Percentiles rank a stretch among this genome's conserved stretches.
phyloP scores from a whole-genome alignment of 2,888 invertebrate genomes.

The Chirona hameri region DNA sequence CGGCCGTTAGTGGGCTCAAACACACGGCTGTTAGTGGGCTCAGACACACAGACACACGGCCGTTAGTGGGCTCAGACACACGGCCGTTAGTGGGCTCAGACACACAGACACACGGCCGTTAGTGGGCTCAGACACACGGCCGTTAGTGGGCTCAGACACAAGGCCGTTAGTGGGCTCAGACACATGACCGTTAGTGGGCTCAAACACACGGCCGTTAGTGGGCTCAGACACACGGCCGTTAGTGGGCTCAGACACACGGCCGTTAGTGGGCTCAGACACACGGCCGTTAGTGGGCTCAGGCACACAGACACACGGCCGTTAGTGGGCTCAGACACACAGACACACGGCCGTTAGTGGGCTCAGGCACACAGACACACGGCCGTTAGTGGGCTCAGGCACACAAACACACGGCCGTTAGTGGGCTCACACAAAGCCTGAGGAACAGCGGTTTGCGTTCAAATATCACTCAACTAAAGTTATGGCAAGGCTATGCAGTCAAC shows the following conservation, averaged over 20 bases:
- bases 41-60: neutral
- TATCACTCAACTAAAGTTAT: too few relatives aligned
- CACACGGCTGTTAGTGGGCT: conserved; percentile 10
- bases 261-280: conserved; percentile 31
- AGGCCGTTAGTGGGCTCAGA: too few relatives aligned
- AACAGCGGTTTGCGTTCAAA: too few relatives aligned
- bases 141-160: neutral
- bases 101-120: too few relatives aligned
- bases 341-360: conserved; percentile 12
- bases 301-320: too few relatives aligned
- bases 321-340: conserved; percentile 31
- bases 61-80: conserved; percentile 31
- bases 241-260: too few relatives aligned
- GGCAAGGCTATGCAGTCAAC: too few relatives aligned
- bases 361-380: neutral
- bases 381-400: neutral
- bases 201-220: conserved; percentile 31
- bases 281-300: neutral
- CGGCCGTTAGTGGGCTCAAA: neutral
- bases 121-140: conserved; percentile 30
- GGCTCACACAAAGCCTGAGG: too few relatives aligned
- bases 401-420: conserved; percentile 33
- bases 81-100: neutral
- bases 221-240: too few relatives aligned
- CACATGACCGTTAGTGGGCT: neutral